Conservation (phyloP, 2,888 invertebrate species). For the Rhabditoides inermis region DNA sequence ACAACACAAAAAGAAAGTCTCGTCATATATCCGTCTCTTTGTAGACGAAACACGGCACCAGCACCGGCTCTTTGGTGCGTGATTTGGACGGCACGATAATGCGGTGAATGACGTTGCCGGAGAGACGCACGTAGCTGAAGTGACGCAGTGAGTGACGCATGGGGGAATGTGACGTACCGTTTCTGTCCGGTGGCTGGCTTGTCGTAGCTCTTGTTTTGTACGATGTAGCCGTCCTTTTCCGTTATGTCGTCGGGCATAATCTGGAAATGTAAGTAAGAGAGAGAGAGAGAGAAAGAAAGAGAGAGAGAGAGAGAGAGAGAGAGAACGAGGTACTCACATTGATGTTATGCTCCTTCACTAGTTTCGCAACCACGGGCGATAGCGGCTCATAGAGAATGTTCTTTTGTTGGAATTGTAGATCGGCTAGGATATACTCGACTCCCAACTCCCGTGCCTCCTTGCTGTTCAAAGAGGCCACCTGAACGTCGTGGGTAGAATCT, state of each 20-base stretch:
- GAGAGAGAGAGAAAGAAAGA: background rate
- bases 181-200: no score
- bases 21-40: conserved; percentile 46
- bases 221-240: conserved; percentile 45
- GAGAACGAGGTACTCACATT: conserved; percentile 16
- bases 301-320: no score
- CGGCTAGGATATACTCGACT: conserved; percentile 39
- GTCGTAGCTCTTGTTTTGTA: conserved; percentile 46
- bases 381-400: conserved; percentile 51
- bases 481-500: no score
- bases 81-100: conserved; percentile 24
- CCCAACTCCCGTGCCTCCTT: conserved; percentile 43
- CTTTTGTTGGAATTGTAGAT: conserved; percentile 40
- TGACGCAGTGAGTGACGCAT: background rate
- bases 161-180: background rate
- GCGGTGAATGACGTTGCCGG: conserved; percentile 22
- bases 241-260: conserved; percentile 49
- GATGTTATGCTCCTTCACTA: conserved; percentile 46
- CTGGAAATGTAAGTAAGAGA: no score
- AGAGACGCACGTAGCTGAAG: conserved; percentile 18
- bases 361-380: conserved; percentile 39
- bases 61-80: conserved; percentile 12
- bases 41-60: conserved; percentile 35
- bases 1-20: no score
- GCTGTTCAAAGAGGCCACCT: conserved; percentile 42